phyloP scores from a whole-genome alignment of 2,797 vertebrate genomes.

The Hipposideros larvatus region DNA sequence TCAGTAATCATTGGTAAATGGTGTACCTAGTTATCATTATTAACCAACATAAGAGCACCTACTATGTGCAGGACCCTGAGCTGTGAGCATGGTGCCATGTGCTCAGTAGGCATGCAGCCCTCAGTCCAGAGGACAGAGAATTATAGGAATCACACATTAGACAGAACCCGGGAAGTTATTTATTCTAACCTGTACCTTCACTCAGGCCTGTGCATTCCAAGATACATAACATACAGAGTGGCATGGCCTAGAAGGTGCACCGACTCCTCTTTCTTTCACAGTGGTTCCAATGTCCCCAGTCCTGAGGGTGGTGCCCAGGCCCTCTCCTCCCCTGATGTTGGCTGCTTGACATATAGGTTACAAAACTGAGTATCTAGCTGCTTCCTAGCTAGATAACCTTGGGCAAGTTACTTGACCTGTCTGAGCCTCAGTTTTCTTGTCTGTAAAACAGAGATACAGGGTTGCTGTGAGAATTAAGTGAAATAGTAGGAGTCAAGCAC shows the following conservation, averaged over 20 bases:
- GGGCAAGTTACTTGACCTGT: constrained; percentile 11
- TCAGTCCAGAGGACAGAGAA: not conserved
- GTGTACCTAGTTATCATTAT: not conserved
- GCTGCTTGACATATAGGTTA: not conserved
- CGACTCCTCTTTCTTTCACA: not conserved
- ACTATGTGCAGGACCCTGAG: not conserved
- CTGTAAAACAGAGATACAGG: not conserved
- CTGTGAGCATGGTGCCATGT: not conserved
- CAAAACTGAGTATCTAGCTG: not conserved
- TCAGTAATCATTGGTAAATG: not conserved
- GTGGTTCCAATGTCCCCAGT: not conserved
- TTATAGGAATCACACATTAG: not conserved
- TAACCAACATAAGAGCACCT: not conserved
- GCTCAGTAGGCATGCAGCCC: not conserved
- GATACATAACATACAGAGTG: not conserved
- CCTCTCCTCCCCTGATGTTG: not conserved
- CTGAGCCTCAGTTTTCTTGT: not conserved
- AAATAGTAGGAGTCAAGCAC: not conserved
- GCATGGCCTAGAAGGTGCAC: not conserved
- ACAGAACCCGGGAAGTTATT: not conserved
- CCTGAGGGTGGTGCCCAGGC: not conserved
- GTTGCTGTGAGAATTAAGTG: not conserved
- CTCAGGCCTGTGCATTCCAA: not conserved
- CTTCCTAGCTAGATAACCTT: constrained; percentile 12
- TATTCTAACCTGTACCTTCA: not conserved